phyloP scores from a whole-genome alignment of 2,888 invertebrate species.

The Zaprionus bogoriensis region DNA sequence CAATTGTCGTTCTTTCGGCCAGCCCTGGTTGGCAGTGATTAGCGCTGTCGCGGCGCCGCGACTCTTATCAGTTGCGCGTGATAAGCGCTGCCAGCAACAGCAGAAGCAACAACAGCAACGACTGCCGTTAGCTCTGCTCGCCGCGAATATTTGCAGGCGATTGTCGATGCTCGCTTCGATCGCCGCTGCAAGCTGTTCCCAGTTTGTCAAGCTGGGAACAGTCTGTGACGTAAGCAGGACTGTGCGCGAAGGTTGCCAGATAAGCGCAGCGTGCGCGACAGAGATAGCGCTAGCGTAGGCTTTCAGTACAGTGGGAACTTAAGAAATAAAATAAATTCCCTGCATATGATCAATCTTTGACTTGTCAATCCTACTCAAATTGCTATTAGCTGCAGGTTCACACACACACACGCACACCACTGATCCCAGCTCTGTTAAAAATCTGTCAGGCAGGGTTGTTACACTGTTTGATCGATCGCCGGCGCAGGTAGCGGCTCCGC shows the following conservation, averaged over 20 bases:
- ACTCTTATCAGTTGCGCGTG: constrained; percentile 59
- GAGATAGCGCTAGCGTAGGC: too few species aligned
- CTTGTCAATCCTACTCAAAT: too few species aligned
- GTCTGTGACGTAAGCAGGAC: constrained; percentile 21
- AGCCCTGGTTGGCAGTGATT: constrained; percentile 64
- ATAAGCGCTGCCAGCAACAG: constrained; percentile 47
- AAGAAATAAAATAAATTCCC: too few species aligned
- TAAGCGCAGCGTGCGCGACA: too few species aligned
- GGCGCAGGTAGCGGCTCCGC: constrained; percentile 29
- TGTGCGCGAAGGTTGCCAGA: too few species aligned
- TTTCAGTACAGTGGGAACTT: too few species aligned
- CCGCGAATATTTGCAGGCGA: constrained; percentile 36
- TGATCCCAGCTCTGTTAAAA: not conserved
- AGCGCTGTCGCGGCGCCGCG: constrained; percentile 29
- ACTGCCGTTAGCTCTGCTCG: constrained; percentile 31
- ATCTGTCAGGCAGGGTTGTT: constrained; percentile 10
- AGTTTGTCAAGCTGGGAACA: constrained; percentile 12
- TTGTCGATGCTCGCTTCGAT: constrained; percentile 21
- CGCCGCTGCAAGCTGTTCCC: too few species aligned
- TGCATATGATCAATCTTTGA: too few species aligned
- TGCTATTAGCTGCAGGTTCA: constrained; percentile 62
- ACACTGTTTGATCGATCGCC: constrained; percentile 56
- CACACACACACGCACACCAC: not conserved
- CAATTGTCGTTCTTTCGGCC: constrained; percentile 60
- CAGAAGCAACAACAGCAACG: constrained; percentile 12